Evolutionary conservation across 2,888 invertebrate genomes (phyloP).

Genomic region (Acanthopleura granulata): DNA sequence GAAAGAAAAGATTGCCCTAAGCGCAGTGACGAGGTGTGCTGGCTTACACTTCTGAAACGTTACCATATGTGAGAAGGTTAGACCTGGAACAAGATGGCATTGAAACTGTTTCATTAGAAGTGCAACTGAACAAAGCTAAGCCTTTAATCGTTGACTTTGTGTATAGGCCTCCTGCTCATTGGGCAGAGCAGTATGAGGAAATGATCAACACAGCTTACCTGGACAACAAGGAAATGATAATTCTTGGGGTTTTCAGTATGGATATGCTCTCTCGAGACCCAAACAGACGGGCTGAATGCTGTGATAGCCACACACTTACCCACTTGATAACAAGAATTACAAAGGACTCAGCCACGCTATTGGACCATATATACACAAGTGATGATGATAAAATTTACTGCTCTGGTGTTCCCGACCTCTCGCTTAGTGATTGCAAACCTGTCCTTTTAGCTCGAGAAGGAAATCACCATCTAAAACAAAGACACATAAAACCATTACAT

Average conservation of each 20-base stretch:
- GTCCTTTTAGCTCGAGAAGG: not conserved
- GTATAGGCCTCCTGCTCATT: not conserved
- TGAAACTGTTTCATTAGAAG: not conserved
- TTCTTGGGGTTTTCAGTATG: constrained; percentile 7
- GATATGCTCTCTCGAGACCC: not conserved
- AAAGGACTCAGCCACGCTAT: not conserved
- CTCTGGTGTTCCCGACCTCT: not conserved
- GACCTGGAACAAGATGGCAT: not conserved
- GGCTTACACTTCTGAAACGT: not conserved
- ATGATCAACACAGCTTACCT: not conserved
- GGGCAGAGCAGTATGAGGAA: not conserved
- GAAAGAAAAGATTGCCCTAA: constrained; percentile 9
- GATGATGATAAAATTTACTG: not conserved
- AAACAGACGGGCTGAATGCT: not conserved
- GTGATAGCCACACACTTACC: not conserved
- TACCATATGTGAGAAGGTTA: not conserved
- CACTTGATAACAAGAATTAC: not conserved
- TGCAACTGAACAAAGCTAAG: not conserved
- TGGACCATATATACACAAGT: constrained; percentile 9
- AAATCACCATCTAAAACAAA: not conserved
- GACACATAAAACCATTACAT: not conserved
- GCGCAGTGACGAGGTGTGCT: not conserved
- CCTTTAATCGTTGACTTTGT: constrained; percentile 2
- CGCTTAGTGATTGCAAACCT: not conserved
- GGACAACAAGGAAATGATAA: constrained; percentile 2